Conservation (phyloP, 1,140 invertebrate genomes). For the Coptotermes formosanus region DNA sequence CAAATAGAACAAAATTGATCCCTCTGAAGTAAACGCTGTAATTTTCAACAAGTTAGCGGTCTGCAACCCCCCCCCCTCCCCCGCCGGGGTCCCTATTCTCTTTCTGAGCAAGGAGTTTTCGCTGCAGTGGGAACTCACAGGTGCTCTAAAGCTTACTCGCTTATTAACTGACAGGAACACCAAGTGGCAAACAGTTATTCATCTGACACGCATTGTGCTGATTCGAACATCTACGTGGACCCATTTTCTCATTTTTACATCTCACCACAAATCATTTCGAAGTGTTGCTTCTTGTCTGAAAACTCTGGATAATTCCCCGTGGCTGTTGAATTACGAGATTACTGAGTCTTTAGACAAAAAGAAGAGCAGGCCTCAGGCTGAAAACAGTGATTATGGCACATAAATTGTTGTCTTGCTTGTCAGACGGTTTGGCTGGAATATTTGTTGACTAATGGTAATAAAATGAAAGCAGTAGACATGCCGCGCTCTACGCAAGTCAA, state of each 20-base stretch:
- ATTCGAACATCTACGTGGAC: too few species aligned
- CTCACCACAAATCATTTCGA: background rate
- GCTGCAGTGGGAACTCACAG: background rate
- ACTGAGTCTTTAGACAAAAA: background rate
- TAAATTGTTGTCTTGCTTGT: background rate
- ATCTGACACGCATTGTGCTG: background rate
- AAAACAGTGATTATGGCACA: background rate
- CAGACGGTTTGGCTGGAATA: background rate
- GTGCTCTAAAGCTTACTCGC: background rate
- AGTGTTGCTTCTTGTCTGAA: too few species aligned
- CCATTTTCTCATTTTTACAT: too few species aligned
- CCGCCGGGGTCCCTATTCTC: too few species aligned
- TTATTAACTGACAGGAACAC: slow-evolving; percentile 5
- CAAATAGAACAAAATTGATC: too few species aligned
- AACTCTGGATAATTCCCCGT: too few species aligned
- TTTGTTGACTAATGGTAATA: too few species aligned
- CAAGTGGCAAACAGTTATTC: background rate
- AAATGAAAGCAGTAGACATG: too few species aligned
- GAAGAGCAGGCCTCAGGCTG: too few species aligned
- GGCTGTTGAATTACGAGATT: too few species aligned
- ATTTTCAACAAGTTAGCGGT: background rate
- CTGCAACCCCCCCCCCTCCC: background rate
- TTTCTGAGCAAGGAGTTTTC: too few species aligned
- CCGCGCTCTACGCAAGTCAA: too few species aligned
- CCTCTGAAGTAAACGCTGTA: background rate